Base-by-base conservation (phyloP, 1,140 invertebrate species). In the Atopsyche davidsoni region DNA sequence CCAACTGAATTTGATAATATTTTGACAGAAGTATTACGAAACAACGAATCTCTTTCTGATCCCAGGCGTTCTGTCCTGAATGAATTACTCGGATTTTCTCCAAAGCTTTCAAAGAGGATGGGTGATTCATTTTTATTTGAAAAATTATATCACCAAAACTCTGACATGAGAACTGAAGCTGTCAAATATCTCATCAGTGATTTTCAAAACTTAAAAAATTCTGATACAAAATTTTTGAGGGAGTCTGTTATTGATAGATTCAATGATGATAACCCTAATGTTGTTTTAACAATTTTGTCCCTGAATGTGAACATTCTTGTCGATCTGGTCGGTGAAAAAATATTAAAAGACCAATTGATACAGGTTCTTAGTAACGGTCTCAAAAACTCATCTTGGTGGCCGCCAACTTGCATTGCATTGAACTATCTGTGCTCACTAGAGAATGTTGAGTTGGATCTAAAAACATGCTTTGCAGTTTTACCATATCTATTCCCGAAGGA, bases 1-100 rank as follows among this genome's bases (percentile, higher is more conserved):
- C 81, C 86, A 0, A 64, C 69, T 11, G 73, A 69, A 18, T 87
- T 86, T 59, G 85, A 89, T 57, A 66, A 73, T 36, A 69, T 76
- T 44, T 65, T 81, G 9, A 81, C 70, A 61, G 62, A 66, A 19
- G 63, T 64, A 60, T 68, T 69, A 59, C 73, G 63, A 53, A 64
- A 66, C 6, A 58, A 65, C 19, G 65, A 61, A 22, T 60, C 65
- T 24, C 45, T 60, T 1, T 58, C 63, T 13, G 4, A 47, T 14
- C 52, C 60, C 25, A 62, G 61, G 58, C 49, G 53, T 13, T 14
- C 47, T n/a, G 55, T 63, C 6, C 51, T 74, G 10, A 66, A 66
- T 32, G 67, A 69, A 59, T 58, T 72, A 9, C 51, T 73, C 61
- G 73, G 69, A 14, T 78, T 77, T 46, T 73, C 76, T 44, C 68